Conservation (phyloP, 2,888 invertebrate species). For the Thereva unica region DNA sequence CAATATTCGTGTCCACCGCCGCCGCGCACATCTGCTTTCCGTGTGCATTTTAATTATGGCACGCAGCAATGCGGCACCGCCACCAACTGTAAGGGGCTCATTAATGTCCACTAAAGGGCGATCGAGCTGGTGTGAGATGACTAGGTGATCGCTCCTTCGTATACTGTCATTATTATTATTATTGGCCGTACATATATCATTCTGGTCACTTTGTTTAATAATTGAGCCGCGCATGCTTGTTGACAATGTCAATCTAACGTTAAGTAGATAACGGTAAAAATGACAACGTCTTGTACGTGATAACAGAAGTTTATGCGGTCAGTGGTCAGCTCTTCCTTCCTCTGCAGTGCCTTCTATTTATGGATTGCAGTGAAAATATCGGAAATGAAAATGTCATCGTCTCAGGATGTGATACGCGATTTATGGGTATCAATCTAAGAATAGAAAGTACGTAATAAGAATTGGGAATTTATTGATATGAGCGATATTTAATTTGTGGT, state of each 20-base stretch:
- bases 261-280: conserved; percentile 27
- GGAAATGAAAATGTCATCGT: background rate
- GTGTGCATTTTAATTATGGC: background rate
- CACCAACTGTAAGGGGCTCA: conserved; percentile 20
- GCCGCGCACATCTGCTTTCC: background rate
- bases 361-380: background rate
- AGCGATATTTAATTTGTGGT: too few species aligned
- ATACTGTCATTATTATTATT: background rate
- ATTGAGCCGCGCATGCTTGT: conserved; percentile 1
- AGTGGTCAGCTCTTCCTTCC: conserved; percentile 33
- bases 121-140: conserved; percentile 26
- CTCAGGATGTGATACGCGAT: too few species aligned
- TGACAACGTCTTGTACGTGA: conserved; percentile 13
- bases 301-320: conserved; percentile 32
- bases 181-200: conserved; percentile 7
- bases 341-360: conserved; percentile 9
- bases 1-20: too few species aligned
- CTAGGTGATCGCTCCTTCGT: conserved; percentile 20
- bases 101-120: conserved; percentile 32
- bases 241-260: conserved; percentile 35
- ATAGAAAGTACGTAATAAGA: too few species aligned
- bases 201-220: background rate
- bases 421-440: too few species aligned
- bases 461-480: too few species aligned
- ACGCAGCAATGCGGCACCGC: background rate